Percentiles rank a stretch among this genome's conserved stretches.
Evolutionary conservation across 2,113 vertebrate genomes (phyloP).

Genomic region (Phylloscopus whistleri): DNA sequence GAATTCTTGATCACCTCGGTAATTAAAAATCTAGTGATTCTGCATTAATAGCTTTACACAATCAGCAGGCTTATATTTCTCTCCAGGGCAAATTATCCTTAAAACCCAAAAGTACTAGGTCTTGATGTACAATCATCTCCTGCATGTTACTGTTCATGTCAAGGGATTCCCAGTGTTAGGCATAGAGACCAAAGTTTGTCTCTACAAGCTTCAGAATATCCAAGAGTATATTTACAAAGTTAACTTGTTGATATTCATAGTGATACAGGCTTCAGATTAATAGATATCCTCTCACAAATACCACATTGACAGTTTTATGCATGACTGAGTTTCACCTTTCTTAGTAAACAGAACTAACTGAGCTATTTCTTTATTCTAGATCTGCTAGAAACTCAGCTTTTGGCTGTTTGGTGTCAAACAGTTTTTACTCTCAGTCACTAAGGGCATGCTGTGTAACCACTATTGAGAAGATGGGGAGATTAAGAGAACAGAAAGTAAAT

Average conservation of each 20-base stretch:
- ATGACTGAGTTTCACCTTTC: neutral
- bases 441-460: neutral
- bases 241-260: neutral
- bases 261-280: neutral
- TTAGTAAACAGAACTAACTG: neutral
- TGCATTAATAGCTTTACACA: neutral
- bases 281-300: neutral
- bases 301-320: neutral
- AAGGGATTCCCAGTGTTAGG: neutral
- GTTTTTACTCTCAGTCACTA: neutral
- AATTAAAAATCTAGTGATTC: neutral
- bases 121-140: neutral
- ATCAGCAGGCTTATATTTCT: neutral
- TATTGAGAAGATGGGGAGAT: neutral
- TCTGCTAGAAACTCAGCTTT: neutral
- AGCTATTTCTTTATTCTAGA: neutral
- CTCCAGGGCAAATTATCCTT: neutral
- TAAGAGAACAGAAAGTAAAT: neutral
- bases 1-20: neutral
- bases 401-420: neutral
- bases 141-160: neutral
- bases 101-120: neutral
- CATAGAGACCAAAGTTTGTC: neutral
- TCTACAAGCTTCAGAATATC: neutral
- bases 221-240: neutral